Evolutionary conservation across 2,888 invertebrate genomes (phyloP).

Genomic region (Drosophila borborema): DNA sequence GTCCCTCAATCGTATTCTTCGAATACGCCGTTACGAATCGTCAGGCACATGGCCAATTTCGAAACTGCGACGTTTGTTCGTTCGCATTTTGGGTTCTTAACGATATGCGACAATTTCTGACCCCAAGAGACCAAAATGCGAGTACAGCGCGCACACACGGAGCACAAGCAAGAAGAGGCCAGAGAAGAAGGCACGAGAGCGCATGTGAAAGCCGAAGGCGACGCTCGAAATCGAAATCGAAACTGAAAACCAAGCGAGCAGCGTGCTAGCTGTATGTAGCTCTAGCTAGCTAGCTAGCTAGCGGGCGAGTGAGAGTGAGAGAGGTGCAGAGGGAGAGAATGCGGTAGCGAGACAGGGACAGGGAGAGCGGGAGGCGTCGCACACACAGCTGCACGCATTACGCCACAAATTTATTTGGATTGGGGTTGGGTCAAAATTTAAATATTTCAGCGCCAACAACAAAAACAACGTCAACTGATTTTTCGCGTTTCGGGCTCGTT

Average conservation of each 20-base stretch:
- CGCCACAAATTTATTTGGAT: slow-evolving; percentile 75
- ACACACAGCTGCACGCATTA: slow-evolving; percentile 74
- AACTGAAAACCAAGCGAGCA: slow-evolving; percentile 7
- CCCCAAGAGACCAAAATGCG: slow-evolving; percentile 69
- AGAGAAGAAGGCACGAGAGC: slow-evolving; percentile 9
- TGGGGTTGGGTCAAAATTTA: slow-evolving; percentile 81
- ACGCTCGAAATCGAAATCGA: slow-evolving; percentile 23
- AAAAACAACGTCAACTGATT: slow-evolving; percentile 67
- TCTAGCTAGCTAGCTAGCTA: no score
- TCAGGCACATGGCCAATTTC: slow-evolving; percentile 62
- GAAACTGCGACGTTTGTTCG: slow-evolving; percentile 40
- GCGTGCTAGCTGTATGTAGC: no score
- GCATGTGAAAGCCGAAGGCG: slow-evolving; percentile 23
- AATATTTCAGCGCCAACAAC: slow-evolving; percentile 67
- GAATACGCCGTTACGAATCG: slow-evolving; percentile 44
- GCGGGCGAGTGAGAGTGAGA: neutral
- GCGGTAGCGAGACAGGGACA: neutral
- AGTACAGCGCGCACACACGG: slow-evolving; percentile 36
- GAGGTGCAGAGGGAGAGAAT: no score
- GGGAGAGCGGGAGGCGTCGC: slow-evolving; percentile 20
- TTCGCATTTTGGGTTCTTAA: slow-evolving; percentile 61
- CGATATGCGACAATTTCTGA: slow-evolving; percentile 73
- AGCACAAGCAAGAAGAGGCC: slow-evolving; percentile 7
- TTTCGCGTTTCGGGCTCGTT: slow-evolving; percentile 71
- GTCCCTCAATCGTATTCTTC: slow-evolving; percentile 12